phyloP scores from a whole-genome alignment of 35 echinoderm and acorn worm species.

The Lytechinus pictus region DNA sequence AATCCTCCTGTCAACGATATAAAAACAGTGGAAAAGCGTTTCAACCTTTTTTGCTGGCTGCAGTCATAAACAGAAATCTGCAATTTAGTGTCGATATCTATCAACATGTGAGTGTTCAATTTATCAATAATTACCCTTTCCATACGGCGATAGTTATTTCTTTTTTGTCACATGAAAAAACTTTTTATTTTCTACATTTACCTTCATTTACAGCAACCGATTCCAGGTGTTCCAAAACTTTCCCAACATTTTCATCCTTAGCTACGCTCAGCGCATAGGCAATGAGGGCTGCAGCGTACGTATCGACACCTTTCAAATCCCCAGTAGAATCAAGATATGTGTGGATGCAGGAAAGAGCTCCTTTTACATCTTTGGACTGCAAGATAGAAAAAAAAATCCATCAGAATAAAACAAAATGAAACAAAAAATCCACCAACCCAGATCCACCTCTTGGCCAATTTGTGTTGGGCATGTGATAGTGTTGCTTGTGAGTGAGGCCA shows the following conservation, averaged over 20 bases:
- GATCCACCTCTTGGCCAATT: too few relatives aligned
- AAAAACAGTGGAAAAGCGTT: background rate
- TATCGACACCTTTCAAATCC: background rate
- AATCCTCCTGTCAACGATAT: background rate
- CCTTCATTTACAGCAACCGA: background rate
- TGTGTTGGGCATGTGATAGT: too few relatives aligned
- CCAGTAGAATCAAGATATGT: background rate
- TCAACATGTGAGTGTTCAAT: background rate
- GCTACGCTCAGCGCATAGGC: conserved; percentile 44
- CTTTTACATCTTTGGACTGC: too few relatives aligned
- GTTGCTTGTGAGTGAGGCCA: too few relatives aligned
- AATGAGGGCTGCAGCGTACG: conserved; percentile 28
- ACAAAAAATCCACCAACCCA: too few relatives aligned
- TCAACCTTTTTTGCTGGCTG: background rate
- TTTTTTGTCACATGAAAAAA: too few relatives aligned
- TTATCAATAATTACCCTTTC: too few relatives aligned
- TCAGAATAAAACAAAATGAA: too few relatives aligned
- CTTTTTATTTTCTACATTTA: background rate
- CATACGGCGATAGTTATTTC: too few relatives aligned
- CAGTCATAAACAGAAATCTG: background rate
- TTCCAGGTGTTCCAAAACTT: background rate
- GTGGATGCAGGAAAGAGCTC: background rate
- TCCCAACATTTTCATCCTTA: background rate
- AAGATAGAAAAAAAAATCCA: too few relatives aligned
- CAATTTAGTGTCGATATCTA: background rate